phyloP scores from a whole-genome alignment of 2,797 vertebrate species.

The Phataginus tricuspis region DNA sequence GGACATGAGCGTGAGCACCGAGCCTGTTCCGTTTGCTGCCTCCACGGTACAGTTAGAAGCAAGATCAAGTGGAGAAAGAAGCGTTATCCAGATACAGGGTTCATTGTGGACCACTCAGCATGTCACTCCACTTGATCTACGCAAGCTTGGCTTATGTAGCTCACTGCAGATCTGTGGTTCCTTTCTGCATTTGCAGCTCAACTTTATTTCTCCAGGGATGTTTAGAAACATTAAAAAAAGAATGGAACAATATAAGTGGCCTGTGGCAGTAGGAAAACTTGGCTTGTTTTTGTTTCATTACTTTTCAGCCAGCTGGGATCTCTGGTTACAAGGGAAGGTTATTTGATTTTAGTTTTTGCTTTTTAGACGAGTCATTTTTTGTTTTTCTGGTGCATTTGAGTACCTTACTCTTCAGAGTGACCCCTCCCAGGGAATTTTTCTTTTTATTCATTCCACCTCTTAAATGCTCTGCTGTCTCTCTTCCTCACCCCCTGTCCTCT shows the following conservation, averaged over 20 bases:
- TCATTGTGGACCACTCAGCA: neutral
- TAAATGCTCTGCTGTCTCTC: neutral
- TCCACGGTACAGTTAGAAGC: neutral
- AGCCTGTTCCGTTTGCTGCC: neutral
- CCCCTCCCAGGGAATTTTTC: slow-evolving; percentile 29
- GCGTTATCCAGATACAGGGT: no score
- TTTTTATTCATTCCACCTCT: neutral
- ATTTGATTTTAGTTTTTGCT: slow-evolving; percentile 75
- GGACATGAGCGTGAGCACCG: neutral
- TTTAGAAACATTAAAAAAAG: slow-evolving; percentile 55
- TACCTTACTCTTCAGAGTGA: slow-evolving; percentile 8
- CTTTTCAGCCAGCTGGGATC: slow-evolving; percentile 68
- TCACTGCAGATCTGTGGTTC: neutral
- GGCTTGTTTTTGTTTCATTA: slow-evolving; percentile 66
- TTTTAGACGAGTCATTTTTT: slow-evolving; percentile 40
- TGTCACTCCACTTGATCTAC: neutral
- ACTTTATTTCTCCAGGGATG: slow-evolving; percentile 69
- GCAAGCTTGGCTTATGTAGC: neutral
- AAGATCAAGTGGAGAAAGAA: neutral
- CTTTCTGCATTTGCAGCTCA: neutral
- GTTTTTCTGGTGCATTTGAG: neutral
- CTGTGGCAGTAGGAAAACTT: slow-evolving; percentile 37
- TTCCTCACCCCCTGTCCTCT: neutral
- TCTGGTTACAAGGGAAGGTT: slow-evolving; percentile 67
- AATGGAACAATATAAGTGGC: slow-evolving; percentile 31